Evolutionary conservation across 1,140 invertebrate species (phyloP), one percentile per base, ranked within the genome.

Genomic region (Ips nitidus): DNA sequence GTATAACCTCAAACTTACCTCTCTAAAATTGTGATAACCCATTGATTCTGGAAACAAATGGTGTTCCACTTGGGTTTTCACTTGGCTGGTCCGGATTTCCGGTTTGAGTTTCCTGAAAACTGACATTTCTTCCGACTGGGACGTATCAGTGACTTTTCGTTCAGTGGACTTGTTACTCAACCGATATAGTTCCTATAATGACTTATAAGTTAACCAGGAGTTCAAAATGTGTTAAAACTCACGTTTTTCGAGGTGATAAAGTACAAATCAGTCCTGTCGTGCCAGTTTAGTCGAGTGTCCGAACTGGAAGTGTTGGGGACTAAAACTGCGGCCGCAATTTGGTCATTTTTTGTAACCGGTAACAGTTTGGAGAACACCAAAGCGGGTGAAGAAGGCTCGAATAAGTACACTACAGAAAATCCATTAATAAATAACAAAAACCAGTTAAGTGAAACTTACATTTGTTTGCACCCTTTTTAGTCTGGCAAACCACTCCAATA

Each of bases 401-500:
- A 89, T 38, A 89, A 81, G 71, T 83, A 85, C 55, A 90, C 86
- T 88, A 62, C 70, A 69, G 8, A 53, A 8, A 22, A 22, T 22
- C 22, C 22, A 22, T 41, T n/a, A 59, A 59, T 41, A 37, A 53
- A n/a, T 52, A 7, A 2, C 42, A 38, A 22, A 42, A 43, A 38
- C 3, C 5, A 52, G n/a, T 62, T n/a, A 8, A 55, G 42, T 41
- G 38, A 61, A 53, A 42, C 38, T 52, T 60, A 60, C 62, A 6
- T 66, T 38, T 66, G 37, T 58, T 43, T 62, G 36, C 81, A 89
- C 88, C 77, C 71, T 85, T 84, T 75, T 86, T 86, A 60, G 86
- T 81, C 43, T 77, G 76, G 7, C 88, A 88, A 74, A 93, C 86
- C 37, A 83, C 85, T 62, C 89, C 88, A 82, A 91, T 87, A 45